These are phyloP conservation scores for Phrynocephalus guinanensis DNA, from an alignment of 2,797 vertebrate genomes.

Conservation along the genomic window DNA sequence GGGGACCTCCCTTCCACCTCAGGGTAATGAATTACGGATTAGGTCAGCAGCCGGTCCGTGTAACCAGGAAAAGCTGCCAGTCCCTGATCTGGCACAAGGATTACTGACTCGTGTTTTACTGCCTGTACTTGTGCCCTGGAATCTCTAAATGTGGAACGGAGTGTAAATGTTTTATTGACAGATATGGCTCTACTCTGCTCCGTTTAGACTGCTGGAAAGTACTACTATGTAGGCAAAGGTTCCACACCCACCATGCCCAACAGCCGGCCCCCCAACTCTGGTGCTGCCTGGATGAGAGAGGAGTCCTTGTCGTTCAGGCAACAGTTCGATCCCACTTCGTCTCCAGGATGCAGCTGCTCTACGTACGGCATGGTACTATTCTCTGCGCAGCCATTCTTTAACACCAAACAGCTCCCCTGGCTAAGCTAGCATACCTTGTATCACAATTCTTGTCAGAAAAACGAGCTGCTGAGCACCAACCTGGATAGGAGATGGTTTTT, in stretches of 20 bases:
- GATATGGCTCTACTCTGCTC: too few species aligned
- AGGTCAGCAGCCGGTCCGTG: too few species aligned
- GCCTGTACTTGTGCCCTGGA: too few species aligned
- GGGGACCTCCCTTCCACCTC: not conserved
- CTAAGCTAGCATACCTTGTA: not conserved
- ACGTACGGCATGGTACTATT: not conserved
- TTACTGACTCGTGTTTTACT: too few species aligned
- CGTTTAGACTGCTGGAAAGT: not conserved
- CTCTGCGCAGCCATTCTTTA: not conserved
- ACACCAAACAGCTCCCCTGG: not conserved
- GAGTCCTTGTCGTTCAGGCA: too few species aligned
- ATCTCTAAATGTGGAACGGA: too few species aligned
- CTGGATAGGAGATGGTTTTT: slow-evolving; percentile 99
- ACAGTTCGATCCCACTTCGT: too few species aligned
- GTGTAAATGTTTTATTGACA: too few species aligned
- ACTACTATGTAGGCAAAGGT: too few species aligned
- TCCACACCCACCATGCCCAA: not conserved
- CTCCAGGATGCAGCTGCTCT: too few species aligned
- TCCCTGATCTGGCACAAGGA: too few species aligned
- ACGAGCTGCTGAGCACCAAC: slow-evolving; percentile 72
- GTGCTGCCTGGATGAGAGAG: not conserved
- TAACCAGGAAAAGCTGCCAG: too few species aligned
- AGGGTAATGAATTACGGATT: not conserved
- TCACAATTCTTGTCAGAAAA: not conserved
- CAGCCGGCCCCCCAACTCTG: not conserved